A percentile compares a stretch with the other conserved stretches of the same genome.
These are phyloP conservation scores for Delphinapterus leucas DNA, from an alignment of 2,113 vertebrate genomes.

Conservation along the genomic window DNA sequence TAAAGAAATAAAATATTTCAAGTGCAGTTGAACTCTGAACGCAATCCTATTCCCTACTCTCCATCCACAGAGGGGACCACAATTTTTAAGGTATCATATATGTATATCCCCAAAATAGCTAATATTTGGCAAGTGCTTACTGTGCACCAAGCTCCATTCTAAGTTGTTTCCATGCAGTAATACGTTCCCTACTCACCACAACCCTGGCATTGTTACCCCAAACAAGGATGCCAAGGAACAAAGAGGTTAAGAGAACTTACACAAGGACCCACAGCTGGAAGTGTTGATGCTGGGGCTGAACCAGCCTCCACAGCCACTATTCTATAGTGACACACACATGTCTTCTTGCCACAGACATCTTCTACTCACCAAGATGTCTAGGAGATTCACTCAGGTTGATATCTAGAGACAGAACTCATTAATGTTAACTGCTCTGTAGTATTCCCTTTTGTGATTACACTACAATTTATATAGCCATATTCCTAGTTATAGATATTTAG, in stretches of 20 bases:
- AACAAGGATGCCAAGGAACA: background rate
- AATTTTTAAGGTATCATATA: background rate
- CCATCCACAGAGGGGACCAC: background rate
- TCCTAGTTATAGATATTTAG: background rate
- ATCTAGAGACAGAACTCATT: background rate
- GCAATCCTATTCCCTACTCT: background rate
- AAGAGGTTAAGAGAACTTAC: background rate
- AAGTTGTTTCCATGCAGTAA: too few species aligned
- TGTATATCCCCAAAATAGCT: background rate
- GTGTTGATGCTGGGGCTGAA: too few species aligned
- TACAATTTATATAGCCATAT: background rate
- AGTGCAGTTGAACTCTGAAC: background rate
- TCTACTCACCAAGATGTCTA: background rate
- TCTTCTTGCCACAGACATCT: background rate
- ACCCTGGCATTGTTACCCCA: too few species aligned
- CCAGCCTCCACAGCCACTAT: background rate
- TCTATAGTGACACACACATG: background rate
- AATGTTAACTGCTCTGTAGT: background rate
- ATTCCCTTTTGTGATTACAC: background rate
- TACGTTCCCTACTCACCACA: background rate
- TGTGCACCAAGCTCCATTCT: background rate
- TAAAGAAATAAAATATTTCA: background rate
- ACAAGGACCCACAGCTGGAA: background rate
- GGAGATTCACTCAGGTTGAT: background rate
- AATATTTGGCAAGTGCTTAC: background rate